These are phyloP conservation scores for Melipona bicolor DNA, from an alignment of 2,888 invertebrate genomes.

Conservation along the genomic window DNA sequence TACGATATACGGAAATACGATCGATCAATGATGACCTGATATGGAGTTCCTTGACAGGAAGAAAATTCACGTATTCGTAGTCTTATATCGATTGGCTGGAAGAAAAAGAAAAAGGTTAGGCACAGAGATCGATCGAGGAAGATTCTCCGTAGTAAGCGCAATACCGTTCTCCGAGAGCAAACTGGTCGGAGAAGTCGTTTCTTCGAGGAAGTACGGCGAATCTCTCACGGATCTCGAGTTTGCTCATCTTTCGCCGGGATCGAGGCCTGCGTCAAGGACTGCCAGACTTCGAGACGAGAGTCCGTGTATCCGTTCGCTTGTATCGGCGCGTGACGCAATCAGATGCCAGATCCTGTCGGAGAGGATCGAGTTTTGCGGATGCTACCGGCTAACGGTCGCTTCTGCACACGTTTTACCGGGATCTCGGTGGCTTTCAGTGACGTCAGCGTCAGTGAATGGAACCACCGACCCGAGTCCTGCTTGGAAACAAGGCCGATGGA, in stretches of 20 bases:
- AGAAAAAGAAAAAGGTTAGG: neutral
- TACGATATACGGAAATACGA: constrained; percentile 26
- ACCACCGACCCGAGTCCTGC: constrained; percentile 1
- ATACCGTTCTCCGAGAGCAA: constrained; percentile 47
- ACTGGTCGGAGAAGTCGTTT: constrained; percentile 36
- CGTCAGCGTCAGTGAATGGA: constrained; percentile 65
- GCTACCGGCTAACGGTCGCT: constrained; percentile 70
- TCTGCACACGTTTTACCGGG: constrained; percentile 37
- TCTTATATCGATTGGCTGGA: neutral
- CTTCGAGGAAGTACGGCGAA: constrained; percentile 58
- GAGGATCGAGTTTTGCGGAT: constrained; percentile 53
- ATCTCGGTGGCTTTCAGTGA: constrained; percentile 51
- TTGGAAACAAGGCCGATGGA: constrained; percentile 47
- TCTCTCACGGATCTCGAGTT: constrained; percentile 72
- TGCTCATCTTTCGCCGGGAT: constrained; percentile 68
- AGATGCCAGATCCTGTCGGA: constrained; percentile 64
- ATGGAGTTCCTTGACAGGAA: constrained; percentile 25
- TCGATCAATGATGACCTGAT: constrained; percentile 45
- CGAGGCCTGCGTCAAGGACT: constrained; percentile 72
- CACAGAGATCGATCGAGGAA: constrained; percentile 38
- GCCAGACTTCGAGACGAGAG: constrained; percentile 26
- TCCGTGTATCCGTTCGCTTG: constrained; percentile 50
- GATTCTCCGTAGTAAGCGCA: constrained; percentile 38
- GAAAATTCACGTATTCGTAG: constrained; percentile 25
- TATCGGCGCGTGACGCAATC: constrained; percentile 68